Percentiles rank a stretch among this genome's conserved stretches.
phyloP scores from a whole-genome alignment of 2,113 vertebrate species.

The Embiotoca jacksoni region DNA sequence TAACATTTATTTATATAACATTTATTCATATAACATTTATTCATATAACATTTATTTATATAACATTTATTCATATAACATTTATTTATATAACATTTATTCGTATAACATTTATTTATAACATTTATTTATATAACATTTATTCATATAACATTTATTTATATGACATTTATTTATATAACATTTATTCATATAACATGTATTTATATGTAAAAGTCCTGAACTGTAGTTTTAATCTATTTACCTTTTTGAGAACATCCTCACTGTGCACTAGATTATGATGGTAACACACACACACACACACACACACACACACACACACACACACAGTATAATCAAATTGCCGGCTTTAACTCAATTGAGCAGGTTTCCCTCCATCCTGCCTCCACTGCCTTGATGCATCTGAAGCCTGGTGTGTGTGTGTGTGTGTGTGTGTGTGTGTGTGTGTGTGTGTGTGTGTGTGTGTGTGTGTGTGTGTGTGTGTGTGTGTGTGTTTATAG shows the following conservation, averaged over 20 bases:
- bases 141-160: too few species aligned
- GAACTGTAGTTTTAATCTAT: constrained; percentile 2
- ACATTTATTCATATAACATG: too few species aligned
- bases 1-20: too few species aligned
- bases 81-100: too few species aligned
- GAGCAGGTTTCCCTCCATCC: constrained; percentile 59
- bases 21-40: too few species aligned
- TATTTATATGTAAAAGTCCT: too few species aligned
- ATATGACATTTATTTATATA: too few species aligned
- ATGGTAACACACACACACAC: constrained; percentile 5
- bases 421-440: constrained; percentile 6
- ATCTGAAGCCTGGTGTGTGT: neutral
- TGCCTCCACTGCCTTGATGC: constrained; percentile 31
- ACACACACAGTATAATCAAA: constrained; percentile 61
- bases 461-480: constrained; percentile 1
- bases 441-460: constrained; percentile 18
- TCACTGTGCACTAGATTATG: constrained; percentile 3
- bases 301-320: constrained; percentile 16
- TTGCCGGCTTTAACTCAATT: constrained; percentile 71
- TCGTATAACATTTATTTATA: too few species aligned
- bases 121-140: too few species aligned
- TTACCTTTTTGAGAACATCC: constrained; percentile 16
- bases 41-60: too few species aligned
- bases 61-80: too few species aligned
- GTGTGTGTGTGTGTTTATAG: neutral